Conservation (phyloP, 2,888 invertebrate species). For the Steinernema carpocapsae region DNA sequence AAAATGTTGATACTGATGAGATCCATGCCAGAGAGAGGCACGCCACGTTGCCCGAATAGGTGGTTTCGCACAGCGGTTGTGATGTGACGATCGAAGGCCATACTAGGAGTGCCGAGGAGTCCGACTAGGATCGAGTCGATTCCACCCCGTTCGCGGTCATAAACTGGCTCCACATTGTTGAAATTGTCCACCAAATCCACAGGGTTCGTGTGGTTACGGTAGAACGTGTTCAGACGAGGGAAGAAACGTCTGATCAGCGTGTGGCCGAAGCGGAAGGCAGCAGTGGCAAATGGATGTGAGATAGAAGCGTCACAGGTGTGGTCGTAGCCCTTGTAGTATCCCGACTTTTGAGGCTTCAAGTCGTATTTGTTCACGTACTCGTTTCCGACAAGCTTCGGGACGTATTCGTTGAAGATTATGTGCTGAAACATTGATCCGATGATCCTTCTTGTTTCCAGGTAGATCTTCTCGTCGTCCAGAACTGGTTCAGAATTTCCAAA, state of each 20-base stretch:
- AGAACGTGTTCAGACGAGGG: slow-evolving; percentile 57
- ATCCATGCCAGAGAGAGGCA: slow-evolving; percentile 90
- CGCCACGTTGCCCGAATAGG: slow-evolving; percentile 83
- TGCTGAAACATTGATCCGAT: slow-evolving; percentile 74
- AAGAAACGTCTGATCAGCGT: slow-evolving; percentile 83
- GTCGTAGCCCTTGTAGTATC: slow-evolving; percentile 73
- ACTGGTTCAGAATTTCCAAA: slow-evolving; percentile 62
- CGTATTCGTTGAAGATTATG: slow-evolving; percentile 71
- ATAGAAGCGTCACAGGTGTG: slow-evolving; percentile 78
- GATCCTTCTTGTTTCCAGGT: slow-evolving; percentile 70
- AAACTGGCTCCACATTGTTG: slow-evolving; percentile 65
- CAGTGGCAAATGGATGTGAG: slow-evolving; percentile 82
- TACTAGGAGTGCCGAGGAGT: slow-evolving; percentile 67
- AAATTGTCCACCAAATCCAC: slow-evolving; percentile 66
- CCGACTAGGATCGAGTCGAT: slow-evolving; percentile 68
- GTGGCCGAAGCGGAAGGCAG: slow-evolving; percentile 76
- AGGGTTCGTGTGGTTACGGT: slow-evolving; percentile 60
- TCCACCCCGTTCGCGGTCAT: slow-evolving; percentile 57
- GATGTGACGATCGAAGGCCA: slow-evolving; percentile 68
- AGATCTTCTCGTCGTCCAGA: slow-evolving; percentile 70
- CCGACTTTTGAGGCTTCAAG: slow-evolving; percentile 78
- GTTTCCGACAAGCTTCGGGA: slow-evolving; percentile 85
- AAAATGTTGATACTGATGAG: slow-evolving; percentile 86
- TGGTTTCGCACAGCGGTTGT: slow-evolving; percentile 74
- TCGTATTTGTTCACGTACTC: slow-evolving; percentile 79